Evolutionary conservation across 37 sponge, comb jelly and placozoan genomes (phyloP).

Genomic region (Geodia barretti): DNA sequence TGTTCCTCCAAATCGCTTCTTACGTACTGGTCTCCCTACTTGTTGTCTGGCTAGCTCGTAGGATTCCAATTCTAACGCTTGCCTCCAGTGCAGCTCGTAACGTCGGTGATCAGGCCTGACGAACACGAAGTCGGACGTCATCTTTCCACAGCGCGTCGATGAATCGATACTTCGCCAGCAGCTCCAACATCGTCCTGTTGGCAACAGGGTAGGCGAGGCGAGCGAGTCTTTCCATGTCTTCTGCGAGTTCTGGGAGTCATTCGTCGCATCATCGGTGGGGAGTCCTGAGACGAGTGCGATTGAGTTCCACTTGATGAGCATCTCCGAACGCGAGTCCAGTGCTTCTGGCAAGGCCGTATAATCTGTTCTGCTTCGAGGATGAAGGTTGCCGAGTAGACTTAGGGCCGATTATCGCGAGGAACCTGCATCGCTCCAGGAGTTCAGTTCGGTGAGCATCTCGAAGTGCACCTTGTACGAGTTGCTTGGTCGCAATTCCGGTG

Average conservation of each 20-base stretch:
- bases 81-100: constrained; percentile 18
- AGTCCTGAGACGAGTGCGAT: not conserved
- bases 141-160: constrained; percentile 24
- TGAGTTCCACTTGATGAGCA: constrained; percentile 10
- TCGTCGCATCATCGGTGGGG: not conserved
- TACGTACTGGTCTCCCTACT: too few relatives aligned
- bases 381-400: not conserved
- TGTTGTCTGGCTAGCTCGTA: constrained; percentile 19
- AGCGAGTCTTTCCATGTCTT: constrained; percentile 11
- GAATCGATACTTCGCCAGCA: constrained; percentile 34
- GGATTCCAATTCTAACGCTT: constrained; percentile 36
- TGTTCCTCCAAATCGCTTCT: too few relatives aligned
- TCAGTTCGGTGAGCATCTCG: constrained; percentile 15
- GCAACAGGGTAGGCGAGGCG: constrained; percentile 29
- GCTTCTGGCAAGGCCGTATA: not conserved
- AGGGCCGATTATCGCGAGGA: not conserved
- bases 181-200: not conserved
- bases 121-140: constrained; percentile 13
- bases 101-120: constrained; percentile 6
- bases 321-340: constrained; percentile 15
- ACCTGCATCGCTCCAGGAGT: not conserved
- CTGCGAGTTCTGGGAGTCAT: constrained; percentile 19
- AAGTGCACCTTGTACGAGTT: constrained; percentile 8
- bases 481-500: too few relatives aligned
- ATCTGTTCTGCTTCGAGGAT: not conserved